phyloP scores from a whole-genome alignment of 1,140 invertebrate genomes.

The Calephelis nemesis region DNA sequence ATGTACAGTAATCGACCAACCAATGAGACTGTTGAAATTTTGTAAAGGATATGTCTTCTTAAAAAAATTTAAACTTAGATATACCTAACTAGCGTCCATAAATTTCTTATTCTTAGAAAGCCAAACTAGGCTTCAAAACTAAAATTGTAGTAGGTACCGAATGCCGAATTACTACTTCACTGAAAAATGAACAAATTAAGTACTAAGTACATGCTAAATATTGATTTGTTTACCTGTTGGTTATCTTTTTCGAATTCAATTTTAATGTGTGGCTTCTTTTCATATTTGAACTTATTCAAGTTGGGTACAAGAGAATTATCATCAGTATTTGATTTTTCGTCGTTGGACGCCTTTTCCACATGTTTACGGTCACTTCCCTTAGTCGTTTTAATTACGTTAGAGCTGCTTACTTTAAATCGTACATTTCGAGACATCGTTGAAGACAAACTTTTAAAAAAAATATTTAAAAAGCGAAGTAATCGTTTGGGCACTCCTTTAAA shows the following conservation, averaged over 20 bases:
- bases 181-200: no score
- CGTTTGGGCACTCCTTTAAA: no score
- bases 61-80: no score
- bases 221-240: constrained; percentile 45
- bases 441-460: not conserved
- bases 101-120: no score
- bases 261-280: constrained; percentile 62
- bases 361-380: constrained; percentile 1
- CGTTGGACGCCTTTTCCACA: constrained; percentile 21
- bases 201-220: constrained; percentile 5
- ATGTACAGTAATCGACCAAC: no score
- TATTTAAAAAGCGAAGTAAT: not conserved
- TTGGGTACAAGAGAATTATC: constrained; percentile 12
- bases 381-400: constrained; percentile 21
- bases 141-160: no score
- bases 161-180: no score
- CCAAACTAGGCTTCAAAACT: no score
- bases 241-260: constrained; percentile 62
- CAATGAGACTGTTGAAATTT: no score
- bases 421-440: not conserved
- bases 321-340: constrained; percentile 24
- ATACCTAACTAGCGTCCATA: no score
- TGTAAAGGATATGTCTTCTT: no score
- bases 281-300: constrained; percentile 60
- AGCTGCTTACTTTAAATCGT: not conserved